Evolutionary conservation across 2,888 invertebrate species (phyloP).

Genomic region (Macropis europaea): DNA sequence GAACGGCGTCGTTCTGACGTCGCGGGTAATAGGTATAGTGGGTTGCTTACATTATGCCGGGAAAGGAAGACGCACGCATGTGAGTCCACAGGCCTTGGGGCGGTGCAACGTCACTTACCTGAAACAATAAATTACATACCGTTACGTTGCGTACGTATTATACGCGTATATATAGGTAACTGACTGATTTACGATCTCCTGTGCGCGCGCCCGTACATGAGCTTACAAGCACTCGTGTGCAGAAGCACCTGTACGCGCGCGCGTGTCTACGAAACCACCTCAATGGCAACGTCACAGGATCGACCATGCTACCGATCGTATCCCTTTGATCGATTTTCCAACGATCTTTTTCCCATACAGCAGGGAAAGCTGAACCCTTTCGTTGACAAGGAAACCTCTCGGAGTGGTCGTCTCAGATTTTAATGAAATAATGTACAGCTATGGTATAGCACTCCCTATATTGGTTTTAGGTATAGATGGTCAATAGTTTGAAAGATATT

Average conservation of each 20-base stretch:
- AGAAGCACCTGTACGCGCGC: slow-evolving; percentile 54
- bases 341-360: too few relatives aligned
- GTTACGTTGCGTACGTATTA: slow-evolving; percentile 76
- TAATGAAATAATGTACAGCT: too few relatives aligned
- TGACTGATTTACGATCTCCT: slow-evolving; percentile 73
- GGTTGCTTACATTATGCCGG: slow-evolving; percentile 76
- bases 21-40: slow-evolving; percentile 64
- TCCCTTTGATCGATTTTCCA: too few relatives aligned
- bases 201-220: slow-evolving; percentile 63
- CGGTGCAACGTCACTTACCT: slow-evolving; percentile 79
- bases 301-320: too few relatives aligned
- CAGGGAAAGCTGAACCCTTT: too few relatives aligned
- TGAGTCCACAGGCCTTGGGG: slow-evolving; percentile 72
- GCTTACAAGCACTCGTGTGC: slow-evolving; percentile 61
- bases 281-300: slow-evolving; percentile 7
- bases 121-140: slow-evolving; percentile 79
- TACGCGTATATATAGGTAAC: slow-evolving; percentile 68
- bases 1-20: slow-evolving; percentile 55
- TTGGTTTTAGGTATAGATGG: too few relatives aligned
- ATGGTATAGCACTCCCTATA: too few relatives aligned
- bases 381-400: too few relatives aligned
- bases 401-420: too few relatives aligned
- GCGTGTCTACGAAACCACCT: slow-evolving; percentile 39
- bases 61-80: slow-evolving; percentile 73
- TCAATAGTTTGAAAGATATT: too few relatives aligned